These are phyloP conservation scores for Drosophila neonasuta DNA, from an alignment of 2,888 invertebrate genomes.

Conservation along the genomic window DNA sequence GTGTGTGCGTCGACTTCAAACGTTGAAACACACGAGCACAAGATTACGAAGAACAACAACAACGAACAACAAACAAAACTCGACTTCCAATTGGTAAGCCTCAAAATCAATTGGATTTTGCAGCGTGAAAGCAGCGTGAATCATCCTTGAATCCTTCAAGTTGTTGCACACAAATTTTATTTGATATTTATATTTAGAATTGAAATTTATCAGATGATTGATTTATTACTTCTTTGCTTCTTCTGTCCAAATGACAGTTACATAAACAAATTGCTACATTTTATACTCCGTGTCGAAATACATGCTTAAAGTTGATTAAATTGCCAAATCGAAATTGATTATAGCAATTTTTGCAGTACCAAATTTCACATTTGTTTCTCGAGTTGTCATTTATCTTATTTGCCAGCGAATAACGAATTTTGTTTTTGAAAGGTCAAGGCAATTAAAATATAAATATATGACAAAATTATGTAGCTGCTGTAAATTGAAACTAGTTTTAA, in stretches of 20 bases:
- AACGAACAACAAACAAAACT: conserved; percentile 8
- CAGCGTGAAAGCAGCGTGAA: conserved; percentile 32
- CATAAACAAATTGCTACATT: conserved; percentile 13
- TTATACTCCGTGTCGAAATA: neutral
- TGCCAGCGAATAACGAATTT: neutral
- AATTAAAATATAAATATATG: neutral
- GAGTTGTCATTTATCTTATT: neutral
- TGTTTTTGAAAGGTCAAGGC: conserved; percentile 17
- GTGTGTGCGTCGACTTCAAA: conserved; percentile 41
- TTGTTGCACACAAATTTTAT: conserved; percentile 5
- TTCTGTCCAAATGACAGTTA: conserved; percentile 14
- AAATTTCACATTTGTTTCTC: neutral
- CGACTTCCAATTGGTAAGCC: conserved; percentile 23
- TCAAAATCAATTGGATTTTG: conserved; percentile 38
- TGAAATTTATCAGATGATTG: conserved; percentile 32
- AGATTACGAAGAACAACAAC: conserved; percentile 32
- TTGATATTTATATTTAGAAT: conserved; percentile 27
- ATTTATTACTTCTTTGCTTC: conserved; percentile 9
- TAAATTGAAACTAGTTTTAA: neutral
- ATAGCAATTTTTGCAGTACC: neutral
- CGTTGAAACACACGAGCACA: conserved; percentile 25
- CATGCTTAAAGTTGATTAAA: neutral
- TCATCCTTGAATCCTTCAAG: conserved; percentile 19
- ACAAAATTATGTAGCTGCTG: neutral
- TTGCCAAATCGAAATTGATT: neutral